Evolutionary conservation across 1,140 invertebrate species (phyloP).

Genomic region (Fragariocoptes setiger): DNA sequence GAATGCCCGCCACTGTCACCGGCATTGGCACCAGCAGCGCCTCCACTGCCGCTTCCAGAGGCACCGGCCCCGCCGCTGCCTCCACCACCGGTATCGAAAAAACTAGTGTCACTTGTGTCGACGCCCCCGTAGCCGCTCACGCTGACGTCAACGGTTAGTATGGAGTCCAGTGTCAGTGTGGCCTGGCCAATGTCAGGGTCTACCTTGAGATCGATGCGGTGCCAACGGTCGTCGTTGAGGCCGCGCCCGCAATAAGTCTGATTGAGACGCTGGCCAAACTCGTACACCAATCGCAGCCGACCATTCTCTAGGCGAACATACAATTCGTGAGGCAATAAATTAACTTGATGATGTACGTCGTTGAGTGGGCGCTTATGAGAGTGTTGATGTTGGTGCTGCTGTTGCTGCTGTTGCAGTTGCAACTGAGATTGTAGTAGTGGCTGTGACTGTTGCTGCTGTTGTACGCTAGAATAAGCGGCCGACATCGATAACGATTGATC

Average conservation of each 20-base stretch:
- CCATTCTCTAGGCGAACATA: constrained; percentile 64
- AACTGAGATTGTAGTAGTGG: no score
- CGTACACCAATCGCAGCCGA: constrained; percentile 55
- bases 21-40: not conserved
- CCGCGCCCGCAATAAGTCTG: constrained; percentile 16
- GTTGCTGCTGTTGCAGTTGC: no score
- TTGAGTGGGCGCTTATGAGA: no score
- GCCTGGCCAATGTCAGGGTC: constrained; percentile 45
- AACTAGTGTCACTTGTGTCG: no score
- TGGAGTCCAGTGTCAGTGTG: constrained; percentile 43
- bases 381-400: no score
- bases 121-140: no score
- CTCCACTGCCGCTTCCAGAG: not conserved
- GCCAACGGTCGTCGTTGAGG: constrained; percentile 57
- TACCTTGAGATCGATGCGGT: constrained; percentile 44
- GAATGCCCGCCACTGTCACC: no score
- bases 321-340: constrained; percentile 41
- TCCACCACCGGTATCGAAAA: not conserved
- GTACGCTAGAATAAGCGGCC: no score
- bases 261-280: constrained; percentile 35
- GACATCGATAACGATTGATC: no score
- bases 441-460: no score
- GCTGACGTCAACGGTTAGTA: not conserved
- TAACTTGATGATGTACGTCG: constrained; percentile 30
- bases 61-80: not conserved